Conservation (phyloP, 2,888 invertebrate species). For the Elmis aenea region DNA sequence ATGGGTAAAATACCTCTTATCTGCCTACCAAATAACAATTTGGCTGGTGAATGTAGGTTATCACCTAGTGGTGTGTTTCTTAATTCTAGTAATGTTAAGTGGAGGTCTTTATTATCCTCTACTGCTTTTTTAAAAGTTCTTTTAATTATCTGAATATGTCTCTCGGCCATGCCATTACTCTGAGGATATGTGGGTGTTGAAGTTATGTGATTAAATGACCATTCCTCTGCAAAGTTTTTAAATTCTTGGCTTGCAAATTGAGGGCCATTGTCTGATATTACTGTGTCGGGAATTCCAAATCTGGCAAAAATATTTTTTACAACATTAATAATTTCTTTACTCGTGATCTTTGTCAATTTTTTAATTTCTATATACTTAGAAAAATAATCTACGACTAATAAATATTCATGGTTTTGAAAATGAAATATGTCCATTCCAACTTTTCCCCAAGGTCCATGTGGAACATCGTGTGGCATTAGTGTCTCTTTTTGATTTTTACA, state of each 20-base stretch:
- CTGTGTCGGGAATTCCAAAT: slow-evolving; percentile 7
- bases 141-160: slow-evolving; percentile 2
- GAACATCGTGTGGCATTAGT: too few species aligned
- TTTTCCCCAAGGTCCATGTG: too few species aligned
- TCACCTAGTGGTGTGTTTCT: slow-evolving; percentile 2
- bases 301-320: slow-evolving; percentile 8
- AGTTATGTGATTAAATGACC: slow-evolving; percentile 6
- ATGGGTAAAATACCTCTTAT: slow-evolving; percentile 4
- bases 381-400: slow-evolving; percentile 5
- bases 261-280: slow-evolving; percentile 9
- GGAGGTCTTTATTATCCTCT: slow-evolving; percentile 5
- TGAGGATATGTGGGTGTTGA: slow-evolving; percentile 7
- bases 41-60: not conserved
- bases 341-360: slow-evolving; percentile 4
- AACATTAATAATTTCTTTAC: slow-evolving; percentile 2
- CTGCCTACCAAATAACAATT: slow-evolving; percentile 5
- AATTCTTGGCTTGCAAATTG: slow-evolving; percentile 8
- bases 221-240: slow-evolving; percentile 2
- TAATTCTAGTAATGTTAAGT: slow-evolving; percentile 9
- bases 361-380: slow-evolving; percentile 7
- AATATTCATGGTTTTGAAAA: too few species aligned
- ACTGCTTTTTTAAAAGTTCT: slow-evolving; percentile 8
- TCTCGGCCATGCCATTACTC: slow-evolving; percentile 7
- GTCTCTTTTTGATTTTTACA: too few species aligned
- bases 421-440: too few species aligned